These are phyloP conservation scores for Ochropacha duplaris DNA, from an alignment of 2,888 invertebrate genomes.

Conservation along the genomic window DNA sequence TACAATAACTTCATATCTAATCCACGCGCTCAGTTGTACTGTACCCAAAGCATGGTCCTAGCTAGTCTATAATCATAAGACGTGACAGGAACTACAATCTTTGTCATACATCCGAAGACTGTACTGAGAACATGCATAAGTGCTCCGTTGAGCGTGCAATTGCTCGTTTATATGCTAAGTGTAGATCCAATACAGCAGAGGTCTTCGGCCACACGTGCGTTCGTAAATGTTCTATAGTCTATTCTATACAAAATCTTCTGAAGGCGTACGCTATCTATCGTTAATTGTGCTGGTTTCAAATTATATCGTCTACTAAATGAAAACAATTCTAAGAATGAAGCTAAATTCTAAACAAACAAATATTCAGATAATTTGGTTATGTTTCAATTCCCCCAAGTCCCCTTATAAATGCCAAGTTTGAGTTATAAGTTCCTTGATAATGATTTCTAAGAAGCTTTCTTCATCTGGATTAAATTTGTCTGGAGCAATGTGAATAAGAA, in stretches of 20 bases:
- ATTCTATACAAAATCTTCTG: background rate
- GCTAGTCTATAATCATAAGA: background rate
- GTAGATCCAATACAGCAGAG: constrained; percentile 25
- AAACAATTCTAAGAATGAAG: too few relatives aligned
- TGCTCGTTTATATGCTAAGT: constrained; percentile 45
- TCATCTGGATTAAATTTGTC: constrained; percentile 58
- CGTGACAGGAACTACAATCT: background rate
- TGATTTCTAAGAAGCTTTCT: constrained; percentile 36
- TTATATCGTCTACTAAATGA: background rate
- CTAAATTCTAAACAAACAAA: background rate
- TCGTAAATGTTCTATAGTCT: background rate
- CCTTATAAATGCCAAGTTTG: background rate
- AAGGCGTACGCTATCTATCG: background rate
- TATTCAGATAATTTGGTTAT: background rate
- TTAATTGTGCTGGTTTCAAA: background rate
- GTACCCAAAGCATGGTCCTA: background rate
- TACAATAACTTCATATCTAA: background rate
- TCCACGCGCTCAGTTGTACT: background rate
- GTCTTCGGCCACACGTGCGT: constrained; percentile 21
- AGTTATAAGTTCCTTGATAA: constrained; percentile 22
- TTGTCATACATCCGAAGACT: background rate
- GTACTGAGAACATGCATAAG: background rate
- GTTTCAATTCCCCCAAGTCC: background rate
- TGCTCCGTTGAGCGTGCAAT: constrained; percentile 21
- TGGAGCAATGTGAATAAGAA: constrained; percentile 61